Evolutionary conservation across 2,113 vertebrate genomes (phyloP), one percentile per base, ranked within the genome.

Genomic region (Malurus alboscapulatus): DNA sequence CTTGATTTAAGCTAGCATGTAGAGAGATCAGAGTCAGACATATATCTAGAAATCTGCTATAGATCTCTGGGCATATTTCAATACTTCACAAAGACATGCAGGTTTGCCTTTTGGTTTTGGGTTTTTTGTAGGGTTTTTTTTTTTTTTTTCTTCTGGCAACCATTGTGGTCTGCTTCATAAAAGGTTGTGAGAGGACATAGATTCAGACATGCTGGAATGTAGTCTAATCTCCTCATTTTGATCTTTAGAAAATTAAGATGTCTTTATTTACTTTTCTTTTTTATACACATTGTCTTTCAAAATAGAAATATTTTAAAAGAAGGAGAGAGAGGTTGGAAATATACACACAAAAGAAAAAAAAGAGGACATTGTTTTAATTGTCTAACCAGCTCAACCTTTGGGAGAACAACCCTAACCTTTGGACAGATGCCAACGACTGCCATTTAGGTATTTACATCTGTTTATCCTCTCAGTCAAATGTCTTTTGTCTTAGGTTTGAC

Each of bases 361-460:
- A 65, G 29, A 89, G 67, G 55, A 93, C 83, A 86, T 91, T 86
- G 94, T 88, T 91, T 95, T 87, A 87, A 80, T 88, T 93, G 93
- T 91, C 87, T 95, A 88, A 91, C 87, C 48, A 79, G 75, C 58
- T 90, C 93, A 91, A 72, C 79, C 92, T 96, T 87, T 95, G 44
- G 82, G 75, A 84, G 92, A 85, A 84, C 72, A 94, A 75, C 79
- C 61, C 63, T 94, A 91, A 93, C 93, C 88, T 94, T 95, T 97
- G 97, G 97, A 97, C 45, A 84, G 53, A 86, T 95, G 97, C 97
- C 97, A 97, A 92, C 54, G 87, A 79, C 96, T 97, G 97, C 88
- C 96, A 97, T 97, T 95, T 81, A 89, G 88, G 84, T 95, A 97
- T 97, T 98, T 97, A 96, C 96, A 98, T 97, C 96, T 98, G 97